Conservation (phyloP, 2,888 invertebrate species). For the Cerceris rybyensis region DNA sequence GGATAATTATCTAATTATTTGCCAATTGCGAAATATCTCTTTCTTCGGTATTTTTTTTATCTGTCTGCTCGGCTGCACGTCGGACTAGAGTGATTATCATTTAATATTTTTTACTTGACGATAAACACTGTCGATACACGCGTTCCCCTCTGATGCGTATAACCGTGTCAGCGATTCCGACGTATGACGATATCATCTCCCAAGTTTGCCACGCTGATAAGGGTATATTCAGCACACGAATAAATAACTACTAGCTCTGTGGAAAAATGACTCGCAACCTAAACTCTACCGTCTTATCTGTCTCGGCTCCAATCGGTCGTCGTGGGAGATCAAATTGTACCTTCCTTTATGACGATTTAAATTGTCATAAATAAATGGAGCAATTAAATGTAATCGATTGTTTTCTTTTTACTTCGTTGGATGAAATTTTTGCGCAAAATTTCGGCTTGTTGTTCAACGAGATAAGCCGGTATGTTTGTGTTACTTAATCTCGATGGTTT, state of each 20-base stretch:
- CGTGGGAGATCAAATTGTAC: constrained; percentile 23
- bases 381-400: too few species aligned
- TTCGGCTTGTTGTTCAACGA: too few species aligned
- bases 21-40: background rate
- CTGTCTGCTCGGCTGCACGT: constrained; percentile 32
- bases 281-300: constrained; percentile 44
- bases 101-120: background rate
- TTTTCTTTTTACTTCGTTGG: too few species aligned
- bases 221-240: constrained; percentile 56
- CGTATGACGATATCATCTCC: constrained; percentile 54
- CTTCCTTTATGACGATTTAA: constrained; percentile 21
- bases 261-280: constrained; percentile 43
- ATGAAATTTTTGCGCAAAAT: too few species aligned
- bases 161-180: constrained; percentile 57
- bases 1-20: too few species aligned
- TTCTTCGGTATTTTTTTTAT: background rate
- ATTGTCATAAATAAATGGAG: background rate
- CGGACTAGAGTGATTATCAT: background rate
- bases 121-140: constrained; percentile 15
- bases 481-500: too few species aligned
- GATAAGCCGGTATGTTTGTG: too few species aligned
- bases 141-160: constrained; percentile 26
- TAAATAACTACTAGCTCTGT: constrained; percentile 63
- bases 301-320: constrained; percentile 22
- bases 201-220: constrained; percentile 58